Evolutionary conservation across 2,797 vertebrate species (phyloP), one percentile per base, ranked within the genome.

Genomic region (Epinephelus awoara): DNA sequence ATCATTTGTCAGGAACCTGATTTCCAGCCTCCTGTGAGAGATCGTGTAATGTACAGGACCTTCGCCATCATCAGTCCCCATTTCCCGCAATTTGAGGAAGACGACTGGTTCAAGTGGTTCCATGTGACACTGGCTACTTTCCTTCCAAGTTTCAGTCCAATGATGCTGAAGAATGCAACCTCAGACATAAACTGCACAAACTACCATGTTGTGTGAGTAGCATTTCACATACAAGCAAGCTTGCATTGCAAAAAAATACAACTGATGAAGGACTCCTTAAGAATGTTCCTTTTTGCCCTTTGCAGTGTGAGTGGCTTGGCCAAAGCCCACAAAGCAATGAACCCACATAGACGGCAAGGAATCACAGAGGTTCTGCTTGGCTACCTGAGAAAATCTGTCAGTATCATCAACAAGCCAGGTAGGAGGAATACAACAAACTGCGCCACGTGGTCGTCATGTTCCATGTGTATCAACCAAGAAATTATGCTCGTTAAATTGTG

Each of bases 161-260:
- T 40, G 49, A 91, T 93, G 92, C 85, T 93, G 72, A 18, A 40
- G 46, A 67, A 2, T 8, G 74, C 67, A 56, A 80, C 72, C 21
- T 59, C 74, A 51, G 5, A 27, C 9, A 27, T 79, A 5, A 86
- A 51, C 69, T 93, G 92, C 82, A 88, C 73, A 46, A 77, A 88
- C 62, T 93, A 90, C 72, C 83, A 61, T 6, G 65, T 90, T 18
- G 78, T 92, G 92, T 92, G 71, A 86, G 90, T 88, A 19, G 6
- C 8, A 17, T 44, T 21, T 38, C 2, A 52, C 12, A 7, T 23
- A 67, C 63, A 49, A 34, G 38, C 13, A 7, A 19, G 9, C 21
- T 7, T 17, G 29, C 27, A 13, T 23, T 23, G 18, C 42, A 49
- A 12, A 9, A 2, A 49, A 47, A 8, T 50, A 14, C 11, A 72